Base-by-base conservation (phyloP, 2,113 vertebrate genomes). In the Silurus meridionalis region DNA sequence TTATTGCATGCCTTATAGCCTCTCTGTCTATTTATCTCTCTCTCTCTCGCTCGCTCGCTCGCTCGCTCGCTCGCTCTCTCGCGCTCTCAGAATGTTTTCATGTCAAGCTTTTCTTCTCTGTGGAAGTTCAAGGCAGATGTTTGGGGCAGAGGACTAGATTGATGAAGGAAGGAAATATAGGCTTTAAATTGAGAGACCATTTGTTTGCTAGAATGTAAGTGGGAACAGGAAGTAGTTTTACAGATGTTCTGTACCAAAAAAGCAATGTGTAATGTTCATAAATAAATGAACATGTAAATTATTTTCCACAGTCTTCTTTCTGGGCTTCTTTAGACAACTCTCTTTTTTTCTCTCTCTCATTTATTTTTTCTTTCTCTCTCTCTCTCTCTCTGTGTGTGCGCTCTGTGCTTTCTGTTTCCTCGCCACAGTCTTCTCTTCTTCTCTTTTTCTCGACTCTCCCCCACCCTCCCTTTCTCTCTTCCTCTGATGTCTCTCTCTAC, bases 401-500 rank as follows among this genome's bases (percentile, higher is more conserved):
- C 0, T 80, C 17, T 28, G 3, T 80, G 77, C 37, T 58, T 14
- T 80, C 57, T 2, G 57, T 60, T 80, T 80, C 28, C 78, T 80
- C 28, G 4, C 28, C 57, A 80, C 17, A 10, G 17, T 61, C 21
- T 53, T 82, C 3, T 13, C 19, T 14, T 1, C 37, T 58, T 25
- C 19, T 9, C 14, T 11, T 25, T 37, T 48, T 52, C 17, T 6
- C 48, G 5, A 10, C 55, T 53, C 78, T 58, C 9, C 7, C 78
- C 60, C 14, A 11, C 23, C n/a, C 28, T 46, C 64, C 17, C 11
- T n/a, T 61, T 81, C 13, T 61, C 66, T 61, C 55, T 78, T 23
- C 58, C 55, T 84, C 11, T 50, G 52, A n/a, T 60, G 61, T 53
- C 25, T 64, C 53, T 74, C 28, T 82, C 83, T 67, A 50, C 86